Percentiles rank a stretch among this genome's conserved stretches.
Evolutionary conservation across 2,888 invertebrate genomes (phyloP).

Genomic region (Agrotis segetum): DNA sequence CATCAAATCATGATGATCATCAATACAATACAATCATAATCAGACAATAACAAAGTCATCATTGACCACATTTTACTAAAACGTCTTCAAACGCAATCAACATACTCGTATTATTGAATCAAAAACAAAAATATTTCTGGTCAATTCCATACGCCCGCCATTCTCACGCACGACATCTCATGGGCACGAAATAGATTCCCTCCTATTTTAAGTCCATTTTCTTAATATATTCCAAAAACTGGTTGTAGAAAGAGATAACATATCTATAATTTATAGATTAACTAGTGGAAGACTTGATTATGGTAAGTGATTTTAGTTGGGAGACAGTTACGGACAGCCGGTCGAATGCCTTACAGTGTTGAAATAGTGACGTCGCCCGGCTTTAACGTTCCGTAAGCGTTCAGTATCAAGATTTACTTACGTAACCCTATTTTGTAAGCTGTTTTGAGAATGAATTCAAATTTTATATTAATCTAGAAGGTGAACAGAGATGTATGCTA

Average conservation of each 20-base stretch:
- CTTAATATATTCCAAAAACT: slow-evolving; percentile 75
- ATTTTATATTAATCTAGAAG: slow-evolving; percentile 25
- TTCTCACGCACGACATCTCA: slow-evolving; percentile 66
- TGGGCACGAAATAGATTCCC: slow-evolving; percentile 63
- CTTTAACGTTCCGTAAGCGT: slow-evolving; percentile 55
- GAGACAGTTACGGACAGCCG: slow-evolving; percentile 62
- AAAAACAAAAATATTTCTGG: slow-evolving; percentile 36
- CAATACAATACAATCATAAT: slow-evolving; percentile 3
- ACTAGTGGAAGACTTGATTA: slow-evolving; percentile 71
- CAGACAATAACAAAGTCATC: slow-evolving; percentile 13
- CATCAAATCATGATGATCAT: neutral
- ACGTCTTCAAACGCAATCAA: slow-evolving; percentile 7
- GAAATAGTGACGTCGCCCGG: slow-evolving; percentile 60
- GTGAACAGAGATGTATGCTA: neutral
- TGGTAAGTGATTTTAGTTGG: slow-evolving; percentile 71
- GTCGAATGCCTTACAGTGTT: slow-evolving; percentile 64
- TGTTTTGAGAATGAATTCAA: slow-evolving; percentile 36
- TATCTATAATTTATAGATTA: slow-evolving; percentile 79
- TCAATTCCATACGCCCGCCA: slow-evolving; percentile 44
- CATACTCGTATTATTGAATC: neutral
- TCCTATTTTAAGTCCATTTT: slow-evolving; percentile 67
- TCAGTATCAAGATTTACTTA: slow-evolving; percentile 52
- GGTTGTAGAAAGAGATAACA: slow-evolving; percentile 75
- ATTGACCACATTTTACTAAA: slow-evolving; percentile 14
- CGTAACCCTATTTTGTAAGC: slow-evolving; percentile 38